Conservation (phyloP, 2,888 invertebrate species). For the Ernsta delagoae region DNA sequence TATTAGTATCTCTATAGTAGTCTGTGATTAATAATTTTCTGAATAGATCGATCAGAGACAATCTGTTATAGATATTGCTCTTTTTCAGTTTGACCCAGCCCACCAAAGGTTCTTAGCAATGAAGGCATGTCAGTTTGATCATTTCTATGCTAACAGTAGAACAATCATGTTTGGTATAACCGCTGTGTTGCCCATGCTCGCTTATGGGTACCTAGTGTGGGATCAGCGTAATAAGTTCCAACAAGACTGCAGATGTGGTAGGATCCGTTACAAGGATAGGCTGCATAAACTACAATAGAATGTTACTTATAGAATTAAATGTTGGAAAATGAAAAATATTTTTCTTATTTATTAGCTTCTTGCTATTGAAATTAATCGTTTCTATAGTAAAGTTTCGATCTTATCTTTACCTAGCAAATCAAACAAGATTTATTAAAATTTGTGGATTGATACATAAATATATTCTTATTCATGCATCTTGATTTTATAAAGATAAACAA, state of each 20-base stretch:
- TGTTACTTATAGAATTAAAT: neutral
- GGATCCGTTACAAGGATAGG: conserved; percentile 89
- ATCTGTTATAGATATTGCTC: no score
- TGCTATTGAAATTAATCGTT: no score
- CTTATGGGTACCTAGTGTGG: conserved; percentile 79
- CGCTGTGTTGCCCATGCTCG: conserved; percentile 81
- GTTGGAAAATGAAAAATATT: neutral
- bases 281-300: conserved; percentile 77
- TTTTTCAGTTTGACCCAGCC: conserved; percentile 90
- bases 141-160: conserved; percentile 86
- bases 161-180: conserved; percentile 72
- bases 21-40: no score
- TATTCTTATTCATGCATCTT: no score
- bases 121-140: conserved; percentile 84
- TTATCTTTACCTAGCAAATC: no score
- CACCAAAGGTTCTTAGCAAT: conserved; percentile 89
- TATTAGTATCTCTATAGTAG: no score
- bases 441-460: no score
- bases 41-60: no score
- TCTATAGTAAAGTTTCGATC: no score
- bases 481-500: no score
- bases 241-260: conserved; percentile 85
- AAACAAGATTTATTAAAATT: no score
- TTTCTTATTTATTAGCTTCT: neutral
- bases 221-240: conserved; percentile 78